Evolutionary conservation across 2,797 vertebrate genomes (phyloP).

Genomic region (Carapus acus): DNA sequence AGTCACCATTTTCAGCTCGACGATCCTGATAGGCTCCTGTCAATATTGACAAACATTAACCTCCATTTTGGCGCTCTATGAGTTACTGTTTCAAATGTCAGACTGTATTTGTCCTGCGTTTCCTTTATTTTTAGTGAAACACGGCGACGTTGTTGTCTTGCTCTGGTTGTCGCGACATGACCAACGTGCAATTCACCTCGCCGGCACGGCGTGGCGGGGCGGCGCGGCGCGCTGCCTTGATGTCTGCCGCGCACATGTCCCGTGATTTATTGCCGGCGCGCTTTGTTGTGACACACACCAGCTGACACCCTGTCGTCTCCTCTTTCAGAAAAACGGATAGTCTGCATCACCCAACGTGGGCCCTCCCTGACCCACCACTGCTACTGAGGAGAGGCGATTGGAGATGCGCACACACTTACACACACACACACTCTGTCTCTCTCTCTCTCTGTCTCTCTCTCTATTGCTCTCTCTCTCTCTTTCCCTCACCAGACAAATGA

Average conservation of each 20-base stretch:
- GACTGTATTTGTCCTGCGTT: too few species aligned
- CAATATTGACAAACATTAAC: too few species aligned
- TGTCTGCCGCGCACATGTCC: slow-evolving; percentile 10
- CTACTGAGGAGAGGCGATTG: slow-evolving; percentile 72
- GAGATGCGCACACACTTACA: slow-evolving; percentile 49
- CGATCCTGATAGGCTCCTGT: too few species aligned
- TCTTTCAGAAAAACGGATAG: slow-evolving; percentile 74
- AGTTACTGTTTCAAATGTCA: too few species aligned
- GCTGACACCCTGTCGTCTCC: not conserved
- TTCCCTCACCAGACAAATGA: slow-evolving; percentile 40
- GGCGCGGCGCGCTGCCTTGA: slow-evolving; percentile 27
- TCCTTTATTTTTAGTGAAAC: too few species aligned
- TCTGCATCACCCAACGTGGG: slow-evolving; percentile 75
- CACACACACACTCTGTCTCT: slow-evolving; percentile 13
- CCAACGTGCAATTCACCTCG: too few species aligned
- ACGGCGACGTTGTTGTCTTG: too few species aligned
- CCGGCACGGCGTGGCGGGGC: too few species aligned
- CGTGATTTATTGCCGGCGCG: not conserved
- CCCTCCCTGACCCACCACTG: slow-evolving; percentile 71
- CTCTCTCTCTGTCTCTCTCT: slow-evolving; percentile 14
- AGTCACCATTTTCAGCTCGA: too few species aligned
- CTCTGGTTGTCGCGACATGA: too few species aligned
- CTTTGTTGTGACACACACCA: not conserved
- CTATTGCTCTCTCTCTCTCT: slow-evolving; percentile 24
- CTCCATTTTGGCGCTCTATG: too few species aligned